Percentiles rank a stretch among this genome's conserved stretches.
phyloP scores from a whole-genome alignment of 2,113 vertebrate species.

The Seriola rivoliana region DNA sequence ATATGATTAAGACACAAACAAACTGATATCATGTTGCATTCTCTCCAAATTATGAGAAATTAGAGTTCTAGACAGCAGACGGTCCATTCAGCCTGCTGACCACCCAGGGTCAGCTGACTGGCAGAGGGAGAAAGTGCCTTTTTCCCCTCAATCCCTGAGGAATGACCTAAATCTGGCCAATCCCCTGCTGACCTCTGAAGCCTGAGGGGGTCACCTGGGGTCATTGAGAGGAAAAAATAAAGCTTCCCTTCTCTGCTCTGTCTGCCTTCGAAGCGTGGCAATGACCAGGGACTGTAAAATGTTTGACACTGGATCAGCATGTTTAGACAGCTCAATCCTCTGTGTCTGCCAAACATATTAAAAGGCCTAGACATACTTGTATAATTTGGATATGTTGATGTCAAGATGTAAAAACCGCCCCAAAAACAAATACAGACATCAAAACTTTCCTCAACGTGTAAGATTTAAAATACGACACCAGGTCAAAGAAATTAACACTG shows the following conservation, averaged over 20 bases:
- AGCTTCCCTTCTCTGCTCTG: slow-evolving; percentile 23
- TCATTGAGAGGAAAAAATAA: slow-evolving; percentile 68
- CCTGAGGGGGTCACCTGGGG: slow-evolving; percentile 56
- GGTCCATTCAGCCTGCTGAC: slow-evolving; percentile 43
- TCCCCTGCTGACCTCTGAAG: slow-evolving; percentile 66
- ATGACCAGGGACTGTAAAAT: slow-evolving; percentile 37
- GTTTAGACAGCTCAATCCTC: slow-evolving; percentile 54
- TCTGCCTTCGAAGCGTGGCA: slow-evolving; percentile 13
- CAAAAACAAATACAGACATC: not conserved
- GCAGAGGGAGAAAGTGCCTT: slow-evolving; percentile 64
- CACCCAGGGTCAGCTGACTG: slow-evolving; percentile 73
- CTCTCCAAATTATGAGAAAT: slow-evolving; percentile 37
- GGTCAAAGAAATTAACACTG: not conserved
- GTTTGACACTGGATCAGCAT: slow-evolving; percentile 37
- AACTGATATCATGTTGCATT: slow-evolving; percentile 4
- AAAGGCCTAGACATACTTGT: not conserved
- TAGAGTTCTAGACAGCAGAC: slow-evolving; percentile 58
- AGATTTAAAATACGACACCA: not conserved
- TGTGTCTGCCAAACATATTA: slow-evolving; percentile 39
- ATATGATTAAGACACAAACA: not conserved
- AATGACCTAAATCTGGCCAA: slow-evolving; percentile 76
- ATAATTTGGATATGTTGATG: not conserved
- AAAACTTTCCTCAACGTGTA: not conserved
- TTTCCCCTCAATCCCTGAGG: slow-evolving; percentile 63
- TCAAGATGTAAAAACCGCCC: not conserved